Evolutionary conservation across 1,140 invertebrate genomes (phyloP), one percentile per base, ranked within the genome.

Genomic region (Drosophila erecta): DNA sequence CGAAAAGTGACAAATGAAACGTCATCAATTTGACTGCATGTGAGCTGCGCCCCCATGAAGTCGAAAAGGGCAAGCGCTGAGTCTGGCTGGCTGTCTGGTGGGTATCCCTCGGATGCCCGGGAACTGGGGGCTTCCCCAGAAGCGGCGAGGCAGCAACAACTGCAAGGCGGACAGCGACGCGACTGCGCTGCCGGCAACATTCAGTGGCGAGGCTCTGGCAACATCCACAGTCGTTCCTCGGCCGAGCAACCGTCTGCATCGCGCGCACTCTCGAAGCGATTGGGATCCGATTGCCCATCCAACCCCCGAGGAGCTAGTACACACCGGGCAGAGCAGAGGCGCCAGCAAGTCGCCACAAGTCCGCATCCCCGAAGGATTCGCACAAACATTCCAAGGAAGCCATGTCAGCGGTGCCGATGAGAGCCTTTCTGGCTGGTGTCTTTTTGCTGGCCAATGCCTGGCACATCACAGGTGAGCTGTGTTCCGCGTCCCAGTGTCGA

Each of bases 241-340:
- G 58, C 76, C 84, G 84, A 90, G 80, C 79, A 84, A 49, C 49
- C 64, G 84, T 89, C 64, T 80, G 85, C 84, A 89, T 85, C 84
- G 84, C 84, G 84, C 85, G 69, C 76, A 79, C 72, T 69, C 77
- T 59, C 51, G 64, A 59, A 56, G 44, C 20, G 37, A 38, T 49
- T 57, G 69, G n/a, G 33, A 44, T n/a, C n/a, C n/a, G n/a, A n/a
- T n/a, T n/a, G 15, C 22, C 15, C 37, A 10, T 2, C 40, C 40
- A 38, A 20, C 50, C 40, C 6, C 40, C 20, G 12, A 85, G 76
- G 60, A 76, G 67, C 75, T n/a, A 73, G 59, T 44, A 49, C 22
- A 38, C n/a, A 22, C 49, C 58, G 37, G 41, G 40, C 62, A 64
- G 58, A 64, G 58, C 35, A 67, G 84, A 67, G 84, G 76, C 84